Base-by-base conservation (phyloP, 2,888 invertebrate species). In the Plebejus argus region DNA sequence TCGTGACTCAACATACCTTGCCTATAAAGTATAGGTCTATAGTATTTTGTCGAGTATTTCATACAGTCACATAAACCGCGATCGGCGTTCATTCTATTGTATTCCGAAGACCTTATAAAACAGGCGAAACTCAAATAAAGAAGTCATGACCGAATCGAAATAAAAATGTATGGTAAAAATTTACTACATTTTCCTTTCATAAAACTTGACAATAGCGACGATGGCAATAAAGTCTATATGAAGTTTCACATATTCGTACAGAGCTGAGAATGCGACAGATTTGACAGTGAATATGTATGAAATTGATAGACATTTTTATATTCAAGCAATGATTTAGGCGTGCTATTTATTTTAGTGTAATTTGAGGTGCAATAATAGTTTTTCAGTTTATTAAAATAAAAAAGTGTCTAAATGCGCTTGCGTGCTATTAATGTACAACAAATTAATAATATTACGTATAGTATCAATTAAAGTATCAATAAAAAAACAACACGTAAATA, bases 81-180 rank as follows among this genome's bases (percentile, higher is more conserved):
- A 15, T 33, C 66, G 66, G 7, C 66, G 66, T 66, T 66, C 15
- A 33, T 28, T 66, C 66, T 33, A 66, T 66, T 66, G 66, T 66
- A 66, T 66, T 66, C 28, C 66, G 28, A 66, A 66, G 28, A 66
- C 66, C 66, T 66, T 33, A 66, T 66, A 33, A 66, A 66, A 66
- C 66, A 66, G 66, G 66, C 66, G 33, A 66, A 66, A 66, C 66
- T 66, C 66, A 66, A 66, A 66, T 66, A 66, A 66, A 66, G 66
- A 66, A 66, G 66, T 66, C 66, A 66, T 66, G 66, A 66, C 66
- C 66, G 66, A 66, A 66, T 66, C 66, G 66, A 66, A 66, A 66
- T 66, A 66, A 66, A 66, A 66, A 66, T 66, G 66, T 66, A 66
- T 66, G 66, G 66, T 33, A 66, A 66, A 66, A 66, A 66, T 66